phyloP scores from a whole-genome alignment of 2,113 vertebrate species.

The Halichoeres trimaculatus region DNA sequence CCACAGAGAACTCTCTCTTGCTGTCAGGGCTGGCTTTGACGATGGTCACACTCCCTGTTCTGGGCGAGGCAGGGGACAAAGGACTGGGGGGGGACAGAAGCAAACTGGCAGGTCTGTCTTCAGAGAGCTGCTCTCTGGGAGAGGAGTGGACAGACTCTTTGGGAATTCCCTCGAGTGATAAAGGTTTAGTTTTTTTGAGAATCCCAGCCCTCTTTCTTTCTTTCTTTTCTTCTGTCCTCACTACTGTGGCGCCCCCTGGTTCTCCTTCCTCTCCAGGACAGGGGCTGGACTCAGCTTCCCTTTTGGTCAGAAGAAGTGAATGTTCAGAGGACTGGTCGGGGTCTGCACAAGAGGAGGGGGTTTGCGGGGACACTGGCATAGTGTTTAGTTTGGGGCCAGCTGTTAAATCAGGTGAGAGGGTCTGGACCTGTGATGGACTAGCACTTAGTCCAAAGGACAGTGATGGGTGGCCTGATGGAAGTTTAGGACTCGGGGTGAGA shows the following conservation, averaged over 20 bases:
- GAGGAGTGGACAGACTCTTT: neutral
- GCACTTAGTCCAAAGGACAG: slow-evolving; percentile 20
- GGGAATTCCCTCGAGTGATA: neutral
- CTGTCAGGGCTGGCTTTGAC: slow-evolving; percentile 64
- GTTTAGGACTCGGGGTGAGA: slow-evolving; percentile 33
- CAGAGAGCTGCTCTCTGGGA: slow-evolving; percentile 28
- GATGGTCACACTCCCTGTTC: slow-evolving; percentile 34
- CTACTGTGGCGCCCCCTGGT: neutral
- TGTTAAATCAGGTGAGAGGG: neutral
- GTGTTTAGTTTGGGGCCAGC: neutral
- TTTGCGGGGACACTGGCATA: neutral
- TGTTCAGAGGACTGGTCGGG: neutral
- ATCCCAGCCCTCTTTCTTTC: slow-evolving; percentile 45
- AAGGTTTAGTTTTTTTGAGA: slow-evolving; percentile 31
- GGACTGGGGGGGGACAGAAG: slow-evolving; percentile 17
- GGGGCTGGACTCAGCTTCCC: neutral
- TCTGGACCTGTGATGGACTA: slow-evolving; percentile 4
- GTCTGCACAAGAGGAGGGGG: neutral
- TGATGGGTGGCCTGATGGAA: slow-evolving; percentile 2
- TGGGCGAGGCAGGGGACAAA: slow-evolving; percentile 42
- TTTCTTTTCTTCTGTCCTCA: slow-evolving; percentile 26
- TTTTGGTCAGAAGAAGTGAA: slow-evolving; percentile 19
- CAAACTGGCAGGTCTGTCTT: slow-evolving; percentile 31
- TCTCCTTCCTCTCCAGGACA: slow-evolving; percentile 13
- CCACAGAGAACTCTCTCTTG: slow-evolving; percentile 68